These are phyloP conservation scores for Mongoloraphidia duomilia DNA, from an alignment of 2,888 invertebrate species.

Conservation along the genomic window DNA sequence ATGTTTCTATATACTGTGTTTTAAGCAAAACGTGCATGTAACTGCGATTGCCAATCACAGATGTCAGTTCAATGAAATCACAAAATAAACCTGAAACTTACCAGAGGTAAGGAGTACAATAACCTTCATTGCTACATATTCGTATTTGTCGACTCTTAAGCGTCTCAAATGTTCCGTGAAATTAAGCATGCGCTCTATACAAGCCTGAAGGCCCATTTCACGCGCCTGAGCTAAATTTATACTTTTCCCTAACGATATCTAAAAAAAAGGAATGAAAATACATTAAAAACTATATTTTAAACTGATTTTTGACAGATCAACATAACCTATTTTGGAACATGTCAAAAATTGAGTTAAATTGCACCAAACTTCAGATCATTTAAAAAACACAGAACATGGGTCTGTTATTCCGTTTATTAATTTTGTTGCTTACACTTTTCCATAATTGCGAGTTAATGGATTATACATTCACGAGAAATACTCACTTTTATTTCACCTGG, in stretches of 20 bases:
- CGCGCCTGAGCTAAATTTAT: conserved; percentile 50
- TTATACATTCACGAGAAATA: not conserved
- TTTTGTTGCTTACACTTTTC: conserved; percentile 32
- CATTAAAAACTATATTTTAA: conserved; percentile 2
- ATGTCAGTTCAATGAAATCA: not conserved
- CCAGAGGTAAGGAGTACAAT: conserved; percentile 84
- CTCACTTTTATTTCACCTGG: conserved; percentile 73
- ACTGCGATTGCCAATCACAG: not conserved
- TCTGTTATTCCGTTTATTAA: conserved; percentile 12
- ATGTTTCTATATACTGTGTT: not conserved
- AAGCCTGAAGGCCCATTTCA: conserved; percentile 65
- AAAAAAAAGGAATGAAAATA: conserved; percentile 11
- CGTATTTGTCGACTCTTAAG: conserved; percentile 83
- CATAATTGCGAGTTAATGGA: no score
- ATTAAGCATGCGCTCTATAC: conserved; percentile 88
- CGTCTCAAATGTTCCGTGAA: conserved; percentile 85
- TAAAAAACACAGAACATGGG: no score
- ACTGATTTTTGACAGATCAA: no score
- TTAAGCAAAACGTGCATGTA: no score
- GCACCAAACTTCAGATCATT: no score
- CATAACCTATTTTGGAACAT: no score
- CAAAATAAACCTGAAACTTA: conserved; percentile 26
- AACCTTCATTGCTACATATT: conserved; percentile 93
- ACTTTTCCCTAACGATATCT: conserved; percentile 41
- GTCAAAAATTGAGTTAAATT: no score